These are phyloP conservation scores for Araneus ventricosus DNA, from an alignment of 1,140 invertebrate genomes.

Conservation along the genomic window DNA sequence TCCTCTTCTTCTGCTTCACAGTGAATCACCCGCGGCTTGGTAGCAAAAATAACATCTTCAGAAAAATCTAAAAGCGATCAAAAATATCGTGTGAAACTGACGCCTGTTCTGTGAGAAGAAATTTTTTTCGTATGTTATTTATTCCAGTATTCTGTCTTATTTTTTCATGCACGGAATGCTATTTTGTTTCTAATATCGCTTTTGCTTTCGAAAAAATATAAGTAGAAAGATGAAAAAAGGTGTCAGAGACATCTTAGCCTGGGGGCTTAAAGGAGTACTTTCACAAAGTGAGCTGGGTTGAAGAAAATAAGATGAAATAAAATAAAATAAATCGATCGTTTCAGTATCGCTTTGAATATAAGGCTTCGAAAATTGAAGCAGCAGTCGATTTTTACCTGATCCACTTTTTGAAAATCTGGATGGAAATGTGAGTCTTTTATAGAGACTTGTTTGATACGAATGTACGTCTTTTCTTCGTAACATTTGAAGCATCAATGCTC, in stretches of 20 bases:
- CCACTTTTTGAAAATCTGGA: conserved; percentile 5
- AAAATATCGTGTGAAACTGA: conserved; percentile 71
- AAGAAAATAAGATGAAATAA: not conserved
- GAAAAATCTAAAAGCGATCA: conserved; percentile 60
- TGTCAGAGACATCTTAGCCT: conserved; percentile 24
- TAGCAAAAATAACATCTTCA: conserved; percentile 55
- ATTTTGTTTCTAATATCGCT: conserved; percentile 59
- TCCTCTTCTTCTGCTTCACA: not conserved
- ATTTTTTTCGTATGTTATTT: conserved; percentile 32
- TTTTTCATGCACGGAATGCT: conserved; percentile 47
- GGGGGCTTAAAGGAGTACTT: conserved; percentile 23
- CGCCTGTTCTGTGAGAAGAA: conserved; percentile 60
- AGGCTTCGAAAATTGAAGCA: not conserved
- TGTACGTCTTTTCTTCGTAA: not conserved
- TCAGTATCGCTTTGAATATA: conserved; percentile 37
- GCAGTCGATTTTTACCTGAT: conserved; percentile 1
- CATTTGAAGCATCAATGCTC: not conserved
- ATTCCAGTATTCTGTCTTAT: not conserved
- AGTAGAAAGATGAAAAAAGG: not conserved
- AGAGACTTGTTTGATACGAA: not conserved
- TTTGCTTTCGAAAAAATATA: not conserved
- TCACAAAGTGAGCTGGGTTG: not conserved
- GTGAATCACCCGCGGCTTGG: conserved; percentile 17
- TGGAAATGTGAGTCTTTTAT: not conserved
- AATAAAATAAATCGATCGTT: conserved; percentile 6